These are phyloP conservation scores for Genyomyrus donnyi DNA, from an alignment of 2,113 vertebrate species.

Conservation along the genomic window DNA sequence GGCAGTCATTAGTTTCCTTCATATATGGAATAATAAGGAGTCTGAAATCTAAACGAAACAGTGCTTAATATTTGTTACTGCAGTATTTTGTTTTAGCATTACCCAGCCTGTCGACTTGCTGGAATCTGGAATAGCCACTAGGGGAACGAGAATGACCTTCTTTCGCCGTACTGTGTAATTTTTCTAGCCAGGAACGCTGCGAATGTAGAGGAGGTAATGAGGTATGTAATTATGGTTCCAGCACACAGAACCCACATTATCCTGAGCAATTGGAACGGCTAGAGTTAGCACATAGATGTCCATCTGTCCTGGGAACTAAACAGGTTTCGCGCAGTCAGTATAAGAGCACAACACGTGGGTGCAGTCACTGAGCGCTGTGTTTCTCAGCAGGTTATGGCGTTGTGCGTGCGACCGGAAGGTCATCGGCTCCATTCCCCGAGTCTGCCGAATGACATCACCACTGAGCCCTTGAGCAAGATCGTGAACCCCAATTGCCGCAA, in stretches of 20 bases:
- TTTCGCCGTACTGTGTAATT: background rate
- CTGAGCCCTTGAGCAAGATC: background rate
- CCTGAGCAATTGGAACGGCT: background rate
- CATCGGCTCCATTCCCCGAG: background rate
- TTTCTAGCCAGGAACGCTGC: background rate
- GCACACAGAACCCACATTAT: background rate
- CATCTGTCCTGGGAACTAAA: background rate
- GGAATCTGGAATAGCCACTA: background rate
- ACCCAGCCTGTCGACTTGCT: background rate
- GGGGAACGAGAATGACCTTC: background rate
- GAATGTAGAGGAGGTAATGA: background rate
- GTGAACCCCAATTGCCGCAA: background rate
- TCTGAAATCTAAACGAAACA: background rate
- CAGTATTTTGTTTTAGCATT: background rate
- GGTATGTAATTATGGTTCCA: slow-evolving; percentile 8
- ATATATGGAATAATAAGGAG: background rate
- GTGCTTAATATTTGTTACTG: background rate
- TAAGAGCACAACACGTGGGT: background rate
- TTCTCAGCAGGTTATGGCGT: background rate
- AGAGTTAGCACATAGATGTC: background rate
- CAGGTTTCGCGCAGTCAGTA: background rate
- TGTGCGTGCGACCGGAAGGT: background rate
- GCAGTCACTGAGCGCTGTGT: background rate
- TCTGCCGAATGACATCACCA: background rate
- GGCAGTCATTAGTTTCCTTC: background rate